phyloP scores from a whole-genome alignment of 2,888 invertebrate genomes.

The Cantharis nigra region DNA sequence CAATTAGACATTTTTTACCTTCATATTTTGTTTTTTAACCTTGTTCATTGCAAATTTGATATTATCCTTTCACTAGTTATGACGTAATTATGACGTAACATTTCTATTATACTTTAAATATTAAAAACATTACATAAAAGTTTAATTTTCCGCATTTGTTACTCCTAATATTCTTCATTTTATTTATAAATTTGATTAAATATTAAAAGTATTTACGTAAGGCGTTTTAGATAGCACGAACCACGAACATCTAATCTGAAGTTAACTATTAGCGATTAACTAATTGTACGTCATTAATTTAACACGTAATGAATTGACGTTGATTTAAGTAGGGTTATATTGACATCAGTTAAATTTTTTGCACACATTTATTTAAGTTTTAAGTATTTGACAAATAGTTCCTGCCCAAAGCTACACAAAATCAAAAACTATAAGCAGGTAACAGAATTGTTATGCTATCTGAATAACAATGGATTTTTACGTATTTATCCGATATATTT shows the following conservation, averaged over 20 bases:
- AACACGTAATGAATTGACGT: not conserved
- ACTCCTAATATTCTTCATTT: not conserved
- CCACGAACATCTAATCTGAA: not conserved
- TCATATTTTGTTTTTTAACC: constrained; percentile 21
- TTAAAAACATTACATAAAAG: not conserved
- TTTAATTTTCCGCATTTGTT: not conserved
- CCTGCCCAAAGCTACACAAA: not conserved
- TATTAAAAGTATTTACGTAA: not conserved
- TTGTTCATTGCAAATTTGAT: constrained; percentile 22
- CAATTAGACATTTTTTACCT: not conserved
- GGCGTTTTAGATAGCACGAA: not conserved
- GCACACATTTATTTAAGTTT: no score
- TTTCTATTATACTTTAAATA: not conserved
- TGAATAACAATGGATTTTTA: not conserved
- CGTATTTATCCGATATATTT: not conserved
- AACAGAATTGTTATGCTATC: not conserved
- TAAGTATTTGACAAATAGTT: not conserved
- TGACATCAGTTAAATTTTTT: not conserved
- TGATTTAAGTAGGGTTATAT: not conserved
- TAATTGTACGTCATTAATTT: not conserved
- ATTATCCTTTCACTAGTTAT: constrained; percentile 23
- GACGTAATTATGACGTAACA: constrained; percentile 1
- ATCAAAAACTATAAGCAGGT: not conserved
- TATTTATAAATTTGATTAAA: not conserved
- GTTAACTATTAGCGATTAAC: not conserved